Base-by-base conservation (phyloP, 2,113 vertebrate genomes). In the Cricetomys ansorgei region DNA sequence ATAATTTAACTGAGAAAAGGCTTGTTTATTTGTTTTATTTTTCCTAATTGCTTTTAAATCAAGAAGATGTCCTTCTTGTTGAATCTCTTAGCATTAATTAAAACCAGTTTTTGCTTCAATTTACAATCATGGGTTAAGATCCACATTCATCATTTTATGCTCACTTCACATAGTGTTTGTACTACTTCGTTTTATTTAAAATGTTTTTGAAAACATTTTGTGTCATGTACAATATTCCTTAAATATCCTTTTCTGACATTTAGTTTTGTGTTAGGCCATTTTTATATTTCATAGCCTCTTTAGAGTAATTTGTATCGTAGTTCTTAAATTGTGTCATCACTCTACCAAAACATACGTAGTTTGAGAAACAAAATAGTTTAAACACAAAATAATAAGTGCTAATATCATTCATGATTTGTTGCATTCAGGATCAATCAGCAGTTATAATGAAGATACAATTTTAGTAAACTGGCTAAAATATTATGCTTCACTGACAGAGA, bases 1-100 rank as follows among this genome's bases (percentile, higher is more conserved):
- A 97, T 97, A 17, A 96, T 98, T 97, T 97, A 94, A 80, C n/a
- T 94, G 93, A 29, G 64, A 95, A 92, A 88, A 72, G 19, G 96
- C 76, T 81, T 64, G n/a, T 96, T 59, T 88, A n/a, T n/a, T n/a
- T n/a, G n/a, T n/a, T n/a, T n/a, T n/a, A n/a, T n/a, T 77, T 96
- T 10, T 83, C 97, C 10, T 91, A 96, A 92, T 89, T 97, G 84
- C 29, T 97, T 98, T 98, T 94, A 94, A 97, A 55, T n/a, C 81
- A 97, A 97, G 67, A 96, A 96, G 93, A 57, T 92, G 27, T n/a
- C 97, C 97, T 95, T 95, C 75, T 96, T 98, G 34, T 86, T 94
- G 88, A 95, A 88, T 94, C 12, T 92, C 73, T 96, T 81, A 93
- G 55, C 19, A 97, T 98, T 98, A 75, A 97, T 98, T 97, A 86